These are phyloP conservation scores for Cydia splendana DNA, from an alignment of 1,140 invertebrate species.

Conservation along the genomic window DNA sequence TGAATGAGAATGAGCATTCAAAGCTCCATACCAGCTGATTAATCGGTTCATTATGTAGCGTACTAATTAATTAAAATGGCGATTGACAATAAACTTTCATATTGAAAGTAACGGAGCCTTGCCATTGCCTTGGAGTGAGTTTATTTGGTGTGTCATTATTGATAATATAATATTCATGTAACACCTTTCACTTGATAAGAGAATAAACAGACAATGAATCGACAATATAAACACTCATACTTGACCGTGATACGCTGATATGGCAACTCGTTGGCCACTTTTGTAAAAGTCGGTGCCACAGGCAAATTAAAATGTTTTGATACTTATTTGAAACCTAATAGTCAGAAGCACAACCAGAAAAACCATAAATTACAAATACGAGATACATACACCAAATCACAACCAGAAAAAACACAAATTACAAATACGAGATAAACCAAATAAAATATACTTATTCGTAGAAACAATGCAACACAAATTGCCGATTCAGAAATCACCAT, in stretches of 20 bases:
- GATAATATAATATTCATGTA: background rate
- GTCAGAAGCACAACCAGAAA: no score
- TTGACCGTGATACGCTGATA: background rate
- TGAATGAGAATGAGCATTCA: constrained; percentile 27
- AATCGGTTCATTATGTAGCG: constrained; percentile 19
- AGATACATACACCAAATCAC: no score
- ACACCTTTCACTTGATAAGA: constrained; percentile 1
- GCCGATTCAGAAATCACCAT: no score
- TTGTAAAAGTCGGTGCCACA: background rate
- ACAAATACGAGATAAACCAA: no score
- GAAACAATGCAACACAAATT: no score
- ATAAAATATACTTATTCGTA: no score
- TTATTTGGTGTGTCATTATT: constrained; percentile 4
- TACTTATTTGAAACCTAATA: no score
- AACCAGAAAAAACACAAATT: no score
- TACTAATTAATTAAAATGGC: constrained; percentile 14
- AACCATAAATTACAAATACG: no score
- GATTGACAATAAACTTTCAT: constrained; percentile 25
- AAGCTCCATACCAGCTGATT: constrained; percentile 5
- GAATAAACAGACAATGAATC: background rate
- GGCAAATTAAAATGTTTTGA: background rate
- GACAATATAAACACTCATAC: background rate
- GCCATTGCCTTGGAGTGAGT: background rate
- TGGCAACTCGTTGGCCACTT: background rate
- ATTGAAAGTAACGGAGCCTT: background rate